Conservation (phyloP, 2,888 invertebrate genomes). For the Agapostemon virescens region DNA sequence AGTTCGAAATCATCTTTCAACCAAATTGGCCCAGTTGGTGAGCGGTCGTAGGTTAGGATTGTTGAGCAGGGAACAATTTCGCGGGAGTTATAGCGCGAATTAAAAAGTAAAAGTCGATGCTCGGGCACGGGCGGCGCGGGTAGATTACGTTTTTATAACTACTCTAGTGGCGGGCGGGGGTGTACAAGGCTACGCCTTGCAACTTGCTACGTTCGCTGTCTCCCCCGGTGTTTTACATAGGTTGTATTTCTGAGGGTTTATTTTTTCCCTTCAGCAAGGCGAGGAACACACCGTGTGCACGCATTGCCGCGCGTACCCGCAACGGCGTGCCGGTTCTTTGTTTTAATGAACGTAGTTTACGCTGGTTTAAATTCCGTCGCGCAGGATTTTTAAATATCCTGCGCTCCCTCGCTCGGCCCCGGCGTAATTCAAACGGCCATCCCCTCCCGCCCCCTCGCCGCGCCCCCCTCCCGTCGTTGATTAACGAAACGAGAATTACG, state of each 20-base stretch:
- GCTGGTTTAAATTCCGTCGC: conserved; percentile 54
- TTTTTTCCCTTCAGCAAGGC: conserved; percentile 23
- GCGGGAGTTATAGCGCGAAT: conserved; percentile 25
- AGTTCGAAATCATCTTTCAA: not conserved
- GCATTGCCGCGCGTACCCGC: conserved; percentile 56
- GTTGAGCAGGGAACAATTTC: conserved; percentile 14
- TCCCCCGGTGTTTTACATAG: conserved; percentile 52
- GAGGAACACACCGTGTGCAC: conserved; percentile 41
- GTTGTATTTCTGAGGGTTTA: conserved; percentile 57
- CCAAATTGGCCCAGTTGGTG: not conserved
- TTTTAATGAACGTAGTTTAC: conserved; percentile 61
- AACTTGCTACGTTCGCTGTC: conserved; percentile 46
- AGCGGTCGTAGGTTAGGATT: conserved; percentile 8
- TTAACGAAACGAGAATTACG: conserved; percentile 44
- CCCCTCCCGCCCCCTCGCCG: not conserved
- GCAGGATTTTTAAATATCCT: conserved; percentile 57
- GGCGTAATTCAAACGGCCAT: conserved; percentile 49
- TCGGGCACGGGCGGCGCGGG: not conserved
- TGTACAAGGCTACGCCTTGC: conserved; percentile 25
- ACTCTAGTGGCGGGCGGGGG: conserved; percentile 4
- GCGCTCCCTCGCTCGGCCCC: conserved; percentile 21
- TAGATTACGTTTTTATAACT: conserved; percentile 47
- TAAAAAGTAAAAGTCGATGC: conserved; percentile 48
- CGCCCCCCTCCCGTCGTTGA: conserved; percentile 13
- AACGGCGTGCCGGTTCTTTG: conserved; percentile 52